A percentile compares a stretch with the other conserved stretches of the same genome.
These are phyloP conservation scores for Pseudanteris insignis DNA, from an alignment of 2,888 invertebrate species.

Conservation along the genomic window DNA sequence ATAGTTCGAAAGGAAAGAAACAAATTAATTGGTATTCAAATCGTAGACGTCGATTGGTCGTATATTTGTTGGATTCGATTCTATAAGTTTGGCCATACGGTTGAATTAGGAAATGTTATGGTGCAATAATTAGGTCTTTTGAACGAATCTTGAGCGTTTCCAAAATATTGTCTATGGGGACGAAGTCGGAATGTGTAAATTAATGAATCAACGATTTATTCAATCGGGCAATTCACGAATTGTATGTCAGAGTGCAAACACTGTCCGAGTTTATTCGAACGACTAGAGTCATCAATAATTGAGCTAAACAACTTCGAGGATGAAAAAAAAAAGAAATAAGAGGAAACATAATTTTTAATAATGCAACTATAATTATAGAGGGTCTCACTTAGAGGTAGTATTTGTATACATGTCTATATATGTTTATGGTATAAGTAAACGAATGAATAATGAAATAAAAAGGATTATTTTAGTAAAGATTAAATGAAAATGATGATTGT, in stretches of 20 bases:
- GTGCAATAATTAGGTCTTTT: slow-evolving; percentile 43
- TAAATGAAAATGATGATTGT: slow-evolving; percentile 41
- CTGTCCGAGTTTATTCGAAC: too few relatives aligned
- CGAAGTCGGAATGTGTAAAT: too few relatives aligned
- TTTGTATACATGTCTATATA: slow-evolving; percentile 45
- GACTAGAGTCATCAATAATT: slow-evolving; percentile 25
- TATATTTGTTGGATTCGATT: slow-evolving; percentile 16
- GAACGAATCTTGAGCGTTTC: slow-evolving; percentile 6
- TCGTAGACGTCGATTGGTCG: slow-evolving; percentile 5
- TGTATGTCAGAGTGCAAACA: slow-evolving; percentile 15
- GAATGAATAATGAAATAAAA: slow-evolving; percentile 27
- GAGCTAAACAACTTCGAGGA: slow-evolving; percentile 22
- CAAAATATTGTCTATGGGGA: too few relatives aligned
- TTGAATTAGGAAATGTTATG: slow-evolving; percentile 24
- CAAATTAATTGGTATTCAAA: slow-evolving; percentile 4
- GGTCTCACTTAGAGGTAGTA: too few relatives aligned
- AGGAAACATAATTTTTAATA: too few relatives aligned
- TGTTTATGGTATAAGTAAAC: slow-evolving; percentile 44
- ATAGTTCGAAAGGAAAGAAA: slow-evolving; percentile 14
- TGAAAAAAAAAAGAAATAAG: too few relatives aligned
- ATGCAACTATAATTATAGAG: too few relatives aligned
- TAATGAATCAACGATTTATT: slow-evolving; percentile 1
- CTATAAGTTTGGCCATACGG: slow-evolving; percentile 17
- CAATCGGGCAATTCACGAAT: slow-evolving; percentile 4
- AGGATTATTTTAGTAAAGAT: slow-evolving; percentile 52